Base-by-base conservation (phyloP, 2,113 vertebrate species). In the Salvelinus namaycush region DNA sequence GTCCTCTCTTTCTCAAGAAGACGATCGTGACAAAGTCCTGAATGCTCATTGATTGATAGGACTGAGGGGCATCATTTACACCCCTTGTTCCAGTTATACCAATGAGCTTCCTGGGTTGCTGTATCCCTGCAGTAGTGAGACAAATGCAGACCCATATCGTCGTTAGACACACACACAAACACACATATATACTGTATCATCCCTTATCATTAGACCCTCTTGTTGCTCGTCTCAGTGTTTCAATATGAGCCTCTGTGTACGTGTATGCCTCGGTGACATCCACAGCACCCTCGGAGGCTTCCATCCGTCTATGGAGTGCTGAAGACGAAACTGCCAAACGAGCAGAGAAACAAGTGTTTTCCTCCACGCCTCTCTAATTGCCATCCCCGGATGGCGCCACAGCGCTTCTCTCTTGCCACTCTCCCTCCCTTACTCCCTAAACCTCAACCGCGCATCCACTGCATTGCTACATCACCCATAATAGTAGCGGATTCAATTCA, bases 401-500 rank as follows among this genome's bases (percentile, higher is more conserved):
- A 65, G 39, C 5, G 49, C 70, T 31, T 66, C 18, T 59, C 16
- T 66, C 12, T 18, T 54, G 51, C 51, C 51, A 54, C 3, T 54
- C 51, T 54, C 51, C 22, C 27, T 1, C 26, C 29, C 8, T 14
- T 72, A 16, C 26, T 0, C 51, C 12, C 12, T 48, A 3, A 11
- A 60, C 64, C 44, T 31, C 73, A 59, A 71, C 70, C 49, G 14
- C 3, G 13, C 49, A 51, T 51, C 49, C 51, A 54, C 51, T 54
- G 51, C 5, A 18, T 18, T 14, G 14, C 3, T 54, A 54, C 16
- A 54, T 54, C 20, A 80, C 86, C 81, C 60, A 76, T 89, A 91
- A 90, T 90, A 90, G 89, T 83, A 34, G 78, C 83, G 84, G 84
- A 85, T 78, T 88, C 84, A 83, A 79, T 79, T 90, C 84, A 87